Conservation (phyloP, 2,797 vertebrate genomes). For the Myripristis murdjan region DNA sequence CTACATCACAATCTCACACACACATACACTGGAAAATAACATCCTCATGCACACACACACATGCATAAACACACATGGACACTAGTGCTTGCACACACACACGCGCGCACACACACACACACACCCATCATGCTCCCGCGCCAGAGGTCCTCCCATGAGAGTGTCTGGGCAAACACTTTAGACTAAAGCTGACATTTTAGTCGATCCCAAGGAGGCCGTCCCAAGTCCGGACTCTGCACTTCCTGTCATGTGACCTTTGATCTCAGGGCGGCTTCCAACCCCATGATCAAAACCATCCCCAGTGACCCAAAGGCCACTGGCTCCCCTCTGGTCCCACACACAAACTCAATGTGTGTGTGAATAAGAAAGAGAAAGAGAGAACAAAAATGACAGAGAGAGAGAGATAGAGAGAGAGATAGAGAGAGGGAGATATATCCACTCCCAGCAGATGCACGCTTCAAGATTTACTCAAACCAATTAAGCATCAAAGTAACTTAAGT, state of each 20-base stretch:
- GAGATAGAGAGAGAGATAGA: not conserved
- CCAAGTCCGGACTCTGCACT: slow-evolving; percentile 59
- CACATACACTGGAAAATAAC: no score
- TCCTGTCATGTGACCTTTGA: slow-evolving; percentile 79
- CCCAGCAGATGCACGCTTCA: not conserved
- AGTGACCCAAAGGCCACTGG: slow-evolving; percentile 48
- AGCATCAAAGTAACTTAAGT: slow-evolving; percentile 4
- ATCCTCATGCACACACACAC: not conserved
- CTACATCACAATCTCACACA: no score
- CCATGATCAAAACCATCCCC: slow-evolving; percentile 69
- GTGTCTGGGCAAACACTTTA: slow-evolving; percentile 38
- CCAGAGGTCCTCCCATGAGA: slow-evolving; percentile 15
- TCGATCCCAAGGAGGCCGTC: slow-evolving; percentile 45
- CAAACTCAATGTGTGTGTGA: slow-evolving; percentile 32
- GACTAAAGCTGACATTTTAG: slow-evolving; percentile 59
- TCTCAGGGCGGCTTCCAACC: slow-evolving; percentile 53
- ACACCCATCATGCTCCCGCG: not conserved
- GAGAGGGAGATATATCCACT: not conserved
- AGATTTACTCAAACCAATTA: slow-evolving; percentile 6
- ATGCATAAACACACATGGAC: slow-evolving; percentile 2
- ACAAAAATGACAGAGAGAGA: not conserved
- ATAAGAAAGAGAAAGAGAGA: not conserved
- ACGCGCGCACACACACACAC: not conserved
- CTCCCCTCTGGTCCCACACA: slow-evolving; percentile 55
- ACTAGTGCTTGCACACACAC: no score